These are phyloP conservation scores for Allygus modestus DNA, from an alignment of 2,888 invertebrate species.

Conservation along the genomic window DNA sequence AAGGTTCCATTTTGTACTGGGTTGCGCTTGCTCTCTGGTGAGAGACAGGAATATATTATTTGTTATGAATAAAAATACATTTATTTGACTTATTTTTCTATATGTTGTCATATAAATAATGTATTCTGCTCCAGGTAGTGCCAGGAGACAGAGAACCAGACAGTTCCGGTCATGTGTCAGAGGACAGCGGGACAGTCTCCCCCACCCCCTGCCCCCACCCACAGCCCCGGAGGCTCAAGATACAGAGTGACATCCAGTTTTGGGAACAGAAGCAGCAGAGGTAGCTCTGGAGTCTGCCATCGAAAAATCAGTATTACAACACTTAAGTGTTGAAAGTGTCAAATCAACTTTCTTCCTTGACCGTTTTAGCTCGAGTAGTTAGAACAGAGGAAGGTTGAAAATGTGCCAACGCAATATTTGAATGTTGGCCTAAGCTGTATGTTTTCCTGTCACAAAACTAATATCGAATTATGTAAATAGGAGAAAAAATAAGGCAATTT, in stretches of 20 bases:
- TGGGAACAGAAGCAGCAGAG: conserved; percentile 61
- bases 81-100: too few relatives aligned
- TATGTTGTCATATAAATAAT: too few relatives aligned
- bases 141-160: conserved; percentile 16
- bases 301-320: neutral
- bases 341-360: neutral
- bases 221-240: conserved; percentile 40
- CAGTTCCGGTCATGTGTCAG: conserved; percentile 62
- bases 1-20: too few relatives aligned
- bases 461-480: too few relatives aligned
- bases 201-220: conserved; percentile 56
- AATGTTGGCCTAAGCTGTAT: neutral
- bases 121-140: neutral
- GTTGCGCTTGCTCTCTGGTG: too few relatives aligned
- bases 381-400: neutral
- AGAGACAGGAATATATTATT: too few relatives aligned
- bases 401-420: neutral
- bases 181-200: conserved; percentile 63
- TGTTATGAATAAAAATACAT: too few relatives aligned
- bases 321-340: too few relatives aligned
- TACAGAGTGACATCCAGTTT: conserved; percentile 61
- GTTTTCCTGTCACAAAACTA: too few relatives aligned
- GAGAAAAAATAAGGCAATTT: too few relatives aligned
- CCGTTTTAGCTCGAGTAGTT: neutral
- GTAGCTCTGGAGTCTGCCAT: neutral